Conservation (phyloP, 2,888 invertebrate species). For the Theretra japonica region DNA sequence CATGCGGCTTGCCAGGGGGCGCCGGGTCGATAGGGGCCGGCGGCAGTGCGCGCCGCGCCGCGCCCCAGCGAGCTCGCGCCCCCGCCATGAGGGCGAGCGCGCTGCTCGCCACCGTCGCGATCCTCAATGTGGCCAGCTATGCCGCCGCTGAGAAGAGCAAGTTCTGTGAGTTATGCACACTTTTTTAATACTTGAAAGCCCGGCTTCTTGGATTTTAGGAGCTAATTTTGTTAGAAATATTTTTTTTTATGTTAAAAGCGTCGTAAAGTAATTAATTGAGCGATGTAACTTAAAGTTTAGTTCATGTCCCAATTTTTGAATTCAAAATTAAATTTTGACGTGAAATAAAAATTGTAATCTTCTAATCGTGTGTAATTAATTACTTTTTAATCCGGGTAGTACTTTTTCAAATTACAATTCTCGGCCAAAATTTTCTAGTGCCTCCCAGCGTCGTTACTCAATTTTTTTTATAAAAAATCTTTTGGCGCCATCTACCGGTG, state of each 20-base stretch:
- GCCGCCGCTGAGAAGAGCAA: slow-evolving; percentile 81
- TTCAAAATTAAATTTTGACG: background rate
- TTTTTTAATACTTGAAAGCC: background rate
- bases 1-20: slow-evolving; percentile 41
- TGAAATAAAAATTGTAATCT: background rate
- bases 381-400: too few relatives aligned
- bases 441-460: too few relatives aligned
- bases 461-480: too few relatives aligned
- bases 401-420: too few relatives aligned
- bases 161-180: slow-evolving; percentile 74
- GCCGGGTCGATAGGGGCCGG: slow-evolving; percentile 53
- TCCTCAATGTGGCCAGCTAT: slow-evolving; percentile 61
- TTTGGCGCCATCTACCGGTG: slow-evolving; percentile 19
- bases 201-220: too few relatives aligned
- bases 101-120: slow-evolving; percentile 64
- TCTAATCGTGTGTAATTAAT: too few relatives aligned
- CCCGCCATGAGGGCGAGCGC: slow-evolving; percentile 79
- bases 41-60: slow-evolving; percentile 66
- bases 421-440: too few relatives aligned
- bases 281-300: too few relatives aligned
- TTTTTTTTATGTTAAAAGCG: too few relatives aligned
- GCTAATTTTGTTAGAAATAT: too few relatives aligned
- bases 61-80: slow-evolving; percentile 69
- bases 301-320: too few relatives aligned
- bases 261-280: too few relatives aligned